Conservation (phyloP, 2,888 invertebrate genomes). For the Ametastegia equiseti region DNA sequence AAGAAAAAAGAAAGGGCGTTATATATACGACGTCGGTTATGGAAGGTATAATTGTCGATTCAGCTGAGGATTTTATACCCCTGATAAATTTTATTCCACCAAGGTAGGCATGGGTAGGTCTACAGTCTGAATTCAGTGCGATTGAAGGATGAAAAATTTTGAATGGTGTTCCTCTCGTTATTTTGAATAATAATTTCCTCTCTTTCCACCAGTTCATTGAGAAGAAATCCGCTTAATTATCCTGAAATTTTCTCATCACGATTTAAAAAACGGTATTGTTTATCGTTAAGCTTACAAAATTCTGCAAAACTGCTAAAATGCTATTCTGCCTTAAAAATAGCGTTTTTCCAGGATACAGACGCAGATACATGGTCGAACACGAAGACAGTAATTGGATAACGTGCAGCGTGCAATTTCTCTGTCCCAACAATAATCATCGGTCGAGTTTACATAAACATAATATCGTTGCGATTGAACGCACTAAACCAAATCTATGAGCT, state of each 20-base stretch:
- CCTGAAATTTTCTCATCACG: too few relatives aligned
- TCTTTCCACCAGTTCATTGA: too few relatives aligned
- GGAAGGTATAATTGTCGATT: conserved; percentile 15
- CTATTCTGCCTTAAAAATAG: too few relatives aligned
- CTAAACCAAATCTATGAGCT: not conserved
- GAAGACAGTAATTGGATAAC: not conserved
- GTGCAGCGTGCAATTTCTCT: not conserved
- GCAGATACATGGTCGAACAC: not conserved
- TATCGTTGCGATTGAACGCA: not conserved
- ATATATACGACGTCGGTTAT: conserved; percentile 12
- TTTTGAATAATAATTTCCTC: too few relatives aligned
- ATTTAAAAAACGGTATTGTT: too few relatives aligned
- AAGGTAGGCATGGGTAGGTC: not conserved
- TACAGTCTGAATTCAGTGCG: not conserved
- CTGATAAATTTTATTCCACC: not conserved
- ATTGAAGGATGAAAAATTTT: not conserved
- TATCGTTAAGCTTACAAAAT: too few relatives aligned
- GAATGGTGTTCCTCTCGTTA: not conserved
- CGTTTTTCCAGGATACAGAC: not conserved
- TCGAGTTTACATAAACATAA: not conserved
- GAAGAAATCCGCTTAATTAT: too few relatives aligned
- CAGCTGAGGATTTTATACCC: conserved; percentile 3
- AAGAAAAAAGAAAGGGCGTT: not conserved
- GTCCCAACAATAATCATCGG: not conserved
- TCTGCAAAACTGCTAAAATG: too few relatives aligned